Evolutionary conservation across 2,113 vertebrate genomes (phyloP).

Genomic region (Atlantisia rogersi): DNA sequence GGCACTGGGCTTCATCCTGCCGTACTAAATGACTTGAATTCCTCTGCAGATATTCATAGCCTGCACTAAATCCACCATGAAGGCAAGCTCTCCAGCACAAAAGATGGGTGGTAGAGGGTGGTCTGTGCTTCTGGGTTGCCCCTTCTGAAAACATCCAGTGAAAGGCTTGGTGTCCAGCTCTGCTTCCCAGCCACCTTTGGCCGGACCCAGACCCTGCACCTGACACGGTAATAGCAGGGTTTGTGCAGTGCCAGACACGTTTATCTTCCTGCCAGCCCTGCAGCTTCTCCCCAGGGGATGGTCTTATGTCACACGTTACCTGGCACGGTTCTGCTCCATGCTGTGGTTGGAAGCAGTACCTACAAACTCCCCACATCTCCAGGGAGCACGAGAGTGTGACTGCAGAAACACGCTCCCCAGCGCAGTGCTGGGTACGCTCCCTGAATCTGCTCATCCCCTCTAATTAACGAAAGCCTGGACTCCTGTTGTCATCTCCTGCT

Average conservation of each 20-base stretch:
- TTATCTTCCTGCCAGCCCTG: background rate
- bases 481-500: constrained; percentile 21
- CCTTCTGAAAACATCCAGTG: background rate
- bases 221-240: background rate
- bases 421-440: background rate
- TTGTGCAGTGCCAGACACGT: background rate
- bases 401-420: background rate
- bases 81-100: background rate
- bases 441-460: background rate
- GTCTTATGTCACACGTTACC: background rate
- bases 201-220: background rate
- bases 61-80: background rate
- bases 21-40: background rate
- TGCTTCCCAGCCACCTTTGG: background rate
- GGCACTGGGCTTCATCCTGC: background rate
- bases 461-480: background rate
- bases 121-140: background rate
- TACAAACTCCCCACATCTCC: background rate
- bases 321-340: background rate
- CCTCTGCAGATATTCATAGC: background rate
- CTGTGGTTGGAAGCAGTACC: background rate
- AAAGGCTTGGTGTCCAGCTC: background rate
- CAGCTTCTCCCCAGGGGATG: background rate
- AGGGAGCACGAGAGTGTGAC: background rate
- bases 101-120: background rate